Base-by-base conservation (phyloP, 2,888 invertebrate species). In the Mythimna vitellina region DNA sequence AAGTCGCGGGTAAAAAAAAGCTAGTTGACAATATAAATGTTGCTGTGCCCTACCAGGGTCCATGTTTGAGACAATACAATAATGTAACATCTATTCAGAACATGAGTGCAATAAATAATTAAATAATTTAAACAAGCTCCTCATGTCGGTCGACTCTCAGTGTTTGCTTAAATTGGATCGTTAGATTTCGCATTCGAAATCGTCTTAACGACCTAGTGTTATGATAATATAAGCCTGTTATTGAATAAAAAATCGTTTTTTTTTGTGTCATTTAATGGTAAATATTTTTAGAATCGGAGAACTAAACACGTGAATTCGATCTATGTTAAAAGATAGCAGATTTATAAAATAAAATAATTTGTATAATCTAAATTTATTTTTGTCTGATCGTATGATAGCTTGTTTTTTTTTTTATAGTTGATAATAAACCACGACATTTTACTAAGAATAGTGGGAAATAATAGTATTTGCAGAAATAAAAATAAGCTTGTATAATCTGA, bases 271-370 rank as follows among this genome's bases (percentile, higher is more conserved):
- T 51, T 25, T 10, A 4, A 12, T 12, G 10, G 42, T 65, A 75
- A 75, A 73, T 51, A 35, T 58, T 73, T 58, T 25, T 61, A 5
- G 46, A 4, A 46, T 17, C 46, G 46, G 17, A 9, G 5, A 42
- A 65, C 17, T 17, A 29, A 58, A 57, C 63, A 32, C 77, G 77
- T 77, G 80, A 73, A 2, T 64, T 22, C 25, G 14, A 42, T 64
- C 57, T 53, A 0, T 60, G 9, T 58, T 29, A 1, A 8, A 8
- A 42, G 63, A 79, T 77, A 73, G 67, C 51, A 49, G 29, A 20
- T 60, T 46, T 29, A 46, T 35, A 65, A 51, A 65, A 38, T 56
- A 64, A 29, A 22, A 22, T 54, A 54, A 32, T 9, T 63, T 64
- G 53, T 1, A 20, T 56, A 51, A 70, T 49, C 20, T 10, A 5